Evolutionary conservation across 2,797 vertebrate genomes (phyloP).

Genomic region (Bradypodion pumilum): DNA sequence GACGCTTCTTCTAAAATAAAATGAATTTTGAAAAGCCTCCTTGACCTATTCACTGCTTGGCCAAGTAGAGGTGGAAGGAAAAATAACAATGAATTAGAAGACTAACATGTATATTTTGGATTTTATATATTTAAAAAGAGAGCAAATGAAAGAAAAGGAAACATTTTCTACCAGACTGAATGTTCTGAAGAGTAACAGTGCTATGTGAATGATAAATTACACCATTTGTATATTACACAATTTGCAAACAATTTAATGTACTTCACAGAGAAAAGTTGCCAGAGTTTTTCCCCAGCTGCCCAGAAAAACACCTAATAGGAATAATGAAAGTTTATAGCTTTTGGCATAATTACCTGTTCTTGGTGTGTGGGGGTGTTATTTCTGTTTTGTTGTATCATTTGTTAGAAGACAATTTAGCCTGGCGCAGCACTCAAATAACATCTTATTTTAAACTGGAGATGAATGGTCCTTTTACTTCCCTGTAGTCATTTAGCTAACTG

Average conservation of each 20-base stretch:
- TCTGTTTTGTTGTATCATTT: slow-evolving; percentile 17
- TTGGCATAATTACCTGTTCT: slow-evolving; percentile 22
- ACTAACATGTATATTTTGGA: not conserved
- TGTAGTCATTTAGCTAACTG: slow-evolving; percentile 27
- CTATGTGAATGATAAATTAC: slow-evolving; percentile 48
- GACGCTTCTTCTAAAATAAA: no score
- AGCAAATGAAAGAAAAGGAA: not conserved
- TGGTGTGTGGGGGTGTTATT: slow-evolving; percentile 21
- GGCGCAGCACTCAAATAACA: slow-evolving; percentile 16
- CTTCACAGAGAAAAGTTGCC: slow-evolving; percentile 42
- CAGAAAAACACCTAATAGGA: not conserved
- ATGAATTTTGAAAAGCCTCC: not conserved
- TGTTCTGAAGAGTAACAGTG: slow-evolving; percentile 43
- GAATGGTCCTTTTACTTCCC: slow-evolving; percentile 6
- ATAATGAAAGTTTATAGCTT: slow-evolving; percentile 28
- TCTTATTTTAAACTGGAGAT: slow-evolving; percentile 36
- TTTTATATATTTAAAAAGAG: not conserved
- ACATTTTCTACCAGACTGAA: slow-evolving; percentile 10
- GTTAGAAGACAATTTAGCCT: slow-evolving; percentile 28
- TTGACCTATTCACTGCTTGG: not conserved
- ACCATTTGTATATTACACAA: slow-evolving; percentile 27
- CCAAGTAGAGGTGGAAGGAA: not conserved
- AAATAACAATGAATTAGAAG: not conserved
- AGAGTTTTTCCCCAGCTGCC: not conserved
- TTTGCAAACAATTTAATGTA: slow-evolving; percentile 43